phyloP scores from a whole-genome alignment of 2,888 invertebrate genomes.

The Drosophila falleni region DNA sequence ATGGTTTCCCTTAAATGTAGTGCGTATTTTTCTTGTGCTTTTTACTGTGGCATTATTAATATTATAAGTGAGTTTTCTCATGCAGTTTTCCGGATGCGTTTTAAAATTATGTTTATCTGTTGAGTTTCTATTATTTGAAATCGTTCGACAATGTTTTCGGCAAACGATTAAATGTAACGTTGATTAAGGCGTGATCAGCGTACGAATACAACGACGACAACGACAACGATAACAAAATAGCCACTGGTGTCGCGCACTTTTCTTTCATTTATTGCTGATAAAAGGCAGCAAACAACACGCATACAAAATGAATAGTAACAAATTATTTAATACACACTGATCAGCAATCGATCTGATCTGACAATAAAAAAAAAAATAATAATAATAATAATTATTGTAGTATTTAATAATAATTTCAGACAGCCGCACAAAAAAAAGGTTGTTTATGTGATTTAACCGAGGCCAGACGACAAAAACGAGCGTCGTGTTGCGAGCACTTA shows the following conservation, averaged over 20 bases:
- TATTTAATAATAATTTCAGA: constrained; percentile 27
- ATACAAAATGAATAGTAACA: constrained; percentile 15
- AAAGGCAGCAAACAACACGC: constrained; percentile 23
- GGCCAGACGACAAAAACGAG: constrained; percentile 28
- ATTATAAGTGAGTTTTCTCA: constrained; percentile 6
- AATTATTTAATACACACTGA: constrained; percentile 33
- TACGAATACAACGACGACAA: constrained; percentile 40
- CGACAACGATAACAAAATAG: constrained; percentile 36
- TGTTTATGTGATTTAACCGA: constrained; percentile 11
- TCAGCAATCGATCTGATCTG: constrained; percentile 7
- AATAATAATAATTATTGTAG: constrained; percentile 16
- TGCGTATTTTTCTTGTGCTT: background rate
- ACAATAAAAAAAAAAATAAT: constrained; percentile 15
- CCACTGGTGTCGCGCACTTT: constrained; percentile 15
- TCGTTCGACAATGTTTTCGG: constrained; percentile 22
- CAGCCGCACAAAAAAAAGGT: constrained; percentile 21
- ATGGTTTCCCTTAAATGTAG: constrained; percentile 1
- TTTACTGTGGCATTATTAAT: background rate
- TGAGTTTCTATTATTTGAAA: constrained; percentile 6
- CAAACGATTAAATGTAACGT: constrained; percentile 26
- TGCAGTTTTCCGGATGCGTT: constrained; percentile 28
- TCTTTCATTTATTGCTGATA: constrained; percentile 28
- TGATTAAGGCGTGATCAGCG: constrained; percentile 34
- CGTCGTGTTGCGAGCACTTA: constrained; percentile 80
- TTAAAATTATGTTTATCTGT: background rate